Percentiles rank a stretch among this genome's conserved stretches.
phyloP scores from a whole-genome alignment of 2,888 invertebrate species.

The Rapana venosa region DNA sequence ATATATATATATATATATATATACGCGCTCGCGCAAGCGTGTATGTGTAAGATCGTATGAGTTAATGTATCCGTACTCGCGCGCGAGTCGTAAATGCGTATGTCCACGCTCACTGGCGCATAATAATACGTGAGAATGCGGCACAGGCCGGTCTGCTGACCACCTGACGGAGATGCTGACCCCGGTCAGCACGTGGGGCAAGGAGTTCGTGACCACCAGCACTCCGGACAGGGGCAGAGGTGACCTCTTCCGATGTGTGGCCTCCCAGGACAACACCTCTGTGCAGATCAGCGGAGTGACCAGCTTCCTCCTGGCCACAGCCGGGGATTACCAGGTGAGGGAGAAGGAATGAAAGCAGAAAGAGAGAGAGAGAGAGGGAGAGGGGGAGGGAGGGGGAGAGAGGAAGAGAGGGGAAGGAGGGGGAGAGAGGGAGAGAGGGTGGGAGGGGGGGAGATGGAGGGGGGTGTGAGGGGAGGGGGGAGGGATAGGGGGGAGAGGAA shows the following conservation, averaged over 20 bases:
- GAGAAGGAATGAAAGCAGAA: no score
- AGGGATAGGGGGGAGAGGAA: no score
- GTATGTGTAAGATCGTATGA: no score
- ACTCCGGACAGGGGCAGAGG: conserved; percentile 65
- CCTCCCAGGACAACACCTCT: conserved; percentile 25
- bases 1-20: no score
- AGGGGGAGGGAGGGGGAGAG: background rate
- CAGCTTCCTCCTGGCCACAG: conserved; percentile 26
- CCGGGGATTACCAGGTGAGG: background rate
- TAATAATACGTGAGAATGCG: no score
- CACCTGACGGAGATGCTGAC: conserved; percentile 68
- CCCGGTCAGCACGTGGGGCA: conserved; percentile 68
- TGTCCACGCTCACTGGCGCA: no score
- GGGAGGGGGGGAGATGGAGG: no score
- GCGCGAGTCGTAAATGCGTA: no score
- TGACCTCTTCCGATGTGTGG: conserved; percentile 61
- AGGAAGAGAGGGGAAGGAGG: background rate
- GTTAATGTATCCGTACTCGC: no score
- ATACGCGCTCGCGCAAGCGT: no score
- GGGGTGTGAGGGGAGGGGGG: no score
- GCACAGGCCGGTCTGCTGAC: conserved; percentile 52
- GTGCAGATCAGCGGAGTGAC: background rate
- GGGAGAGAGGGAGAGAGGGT: background rate
- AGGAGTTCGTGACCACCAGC: conserved; percentile 65
- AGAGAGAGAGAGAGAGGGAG: no score